These are phyloP conservation scores for Propithecus coquereli DNA, from an alignment of 2,113 vertebrate species.

Conservation along the genomic window DNA sequence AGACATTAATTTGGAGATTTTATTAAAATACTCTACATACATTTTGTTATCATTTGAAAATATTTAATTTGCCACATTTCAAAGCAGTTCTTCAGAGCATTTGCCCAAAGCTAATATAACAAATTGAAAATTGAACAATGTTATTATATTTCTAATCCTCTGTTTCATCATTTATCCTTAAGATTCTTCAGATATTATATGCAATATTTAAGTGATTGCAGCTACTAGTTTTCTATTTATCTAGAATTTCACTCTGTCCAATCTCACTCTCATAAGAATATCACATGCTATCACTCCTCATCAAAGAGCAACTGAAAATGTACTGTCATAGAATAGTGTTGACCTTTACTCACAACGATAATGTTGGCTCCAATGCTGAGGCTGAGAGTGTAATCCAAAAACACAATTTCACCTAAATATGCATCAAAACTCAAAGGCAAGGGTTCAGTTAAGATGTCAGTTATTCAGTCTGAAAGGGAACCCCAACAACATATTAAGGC, in stretches of 20 bases:
- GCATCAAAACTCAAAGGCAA: neutral
- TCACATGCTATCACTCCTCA: neutral
- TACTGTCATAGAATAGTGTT: neutral
- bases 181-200: neutral
- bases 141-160: neutral
- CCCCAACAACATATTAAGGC: neutral
- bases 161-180: neutral
- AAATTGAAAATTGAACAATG: neutral
- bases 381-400: neutral
- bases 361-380: neutral
- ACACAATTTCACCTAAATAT: neutral
- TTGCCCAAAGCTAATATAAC: neutral
- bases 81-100: neutral
- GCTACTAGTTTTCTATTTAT: neutral
- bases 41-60: neutral
- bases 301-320: fast-evolving
- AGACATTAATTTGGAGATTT: neutral
- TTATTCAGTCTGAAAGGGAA: neutral
- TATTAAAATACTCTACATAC: neutral
- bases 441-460: neutral
- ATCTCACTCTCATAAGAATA: too few relatives aligned
- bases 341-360: neutral
- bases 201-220: neutral
- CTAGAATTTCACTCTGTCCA: neutral
- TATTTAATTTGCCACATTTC: neutral